Evolutionary conservation across 2,113 vertebrate species (phyloP).

Genomic region (Pygoscelis adeliae): DNA sequence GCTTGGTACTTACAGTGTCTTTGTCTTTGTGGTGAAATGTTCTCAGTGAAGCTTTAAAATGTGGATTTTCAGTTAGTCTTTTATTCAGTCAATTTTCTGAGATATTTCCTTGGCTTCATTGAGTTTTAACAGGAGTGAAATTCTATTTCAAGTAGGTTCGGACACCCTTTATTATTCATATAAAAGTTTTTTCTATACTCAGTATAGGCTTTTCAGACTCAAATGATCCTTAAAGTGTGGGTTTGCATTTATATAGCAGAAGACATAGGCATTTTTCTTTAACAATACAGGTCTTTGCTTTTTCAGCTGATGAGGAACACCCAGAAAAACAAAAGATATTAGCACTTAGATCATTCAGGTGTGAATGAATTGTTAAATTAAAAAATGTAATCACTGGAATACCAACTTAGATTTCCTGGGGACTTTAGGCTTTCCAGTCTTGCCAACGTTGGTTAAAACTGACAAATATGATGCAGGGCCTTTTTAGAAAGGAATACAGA

Average conservation of each 20-base stretch:
- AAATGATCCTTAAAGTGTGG: neutral
- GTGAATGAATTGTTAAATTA: neutral
- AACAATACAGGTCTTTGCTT: neutral
- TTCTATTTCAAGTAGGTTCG: neutral
- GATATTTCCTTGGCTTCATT: neutral
- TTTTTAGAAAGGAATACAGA: neutral
- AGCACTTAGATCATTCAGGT: neutral
- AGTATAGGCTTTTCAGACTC: neutral
- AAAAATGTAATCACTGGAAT: neutral
- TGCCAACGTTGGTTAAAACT: neutral
- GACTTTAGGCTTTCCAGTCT: neutral
- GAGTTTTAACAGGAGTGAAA: neutral
- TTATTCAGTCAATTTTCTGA: neutral
- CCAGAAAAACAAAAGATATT: neutral
- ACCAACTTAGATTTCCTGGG: neutral
- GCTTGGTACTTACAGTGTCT: neutral
- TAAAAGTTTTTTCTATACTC: neutral
- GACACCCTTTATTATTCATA: neutral
- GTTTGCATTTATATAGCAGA: neutral
- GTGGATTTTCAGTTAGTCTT: neutral
- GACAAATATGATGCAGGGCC: neutral
- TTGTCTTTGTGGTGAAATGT: neutral
- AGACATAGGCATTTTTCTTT: neutral
- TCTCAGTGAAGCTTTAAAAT: neutral
- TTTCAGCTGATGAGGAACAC: neutral